Percentiles rank a stretch among this genome's conserved stretches.
These are phyloP conservation scores for Drosophila bocqueti DNA, from an alignment of 1,140 invertebrate species.

Conservation along the genomic window DNA sequence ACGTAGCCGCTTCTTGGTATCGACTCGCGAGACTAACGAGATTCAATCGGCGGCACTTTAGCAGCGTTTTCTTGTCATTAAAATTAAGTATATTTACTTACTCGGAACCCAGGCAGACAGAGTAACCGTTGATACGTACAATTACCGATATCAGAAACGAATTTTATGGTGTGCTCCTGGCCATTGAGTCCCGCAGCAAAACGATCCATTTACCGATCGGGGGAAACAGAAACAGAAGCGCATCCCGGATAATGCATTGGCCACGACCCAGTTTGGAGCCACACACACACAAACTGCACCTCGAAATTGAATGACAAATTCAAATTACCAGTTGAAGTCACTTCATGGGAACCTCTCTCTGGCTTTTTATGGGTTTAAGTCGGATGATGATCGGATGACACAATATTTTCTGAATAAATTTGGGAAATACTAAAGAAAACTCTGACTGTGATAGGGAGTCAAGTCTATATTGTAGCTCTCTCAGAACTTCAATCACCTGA, in stretches of 20 bases:
- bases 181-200: conserved; percentile 24
- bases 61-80: conserved; percentile 71
- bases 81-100: conserved; percentile 77
- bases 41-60: conserved; percentile 74
- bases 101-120: conserved; percentile 48
- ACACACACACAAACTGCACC: neutral
- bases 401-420: neutral
- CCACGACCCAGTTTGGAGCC: neutral
- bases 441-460: too few relatives aligned
- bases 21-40: conserved; percentile 53
- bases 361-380: neutral
- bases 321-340: conserved; percentile 15
- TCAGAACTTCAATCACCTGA: too few relatives aligned
- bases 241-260: neutral
- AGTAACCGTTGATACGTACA: conserved; percentile 11
- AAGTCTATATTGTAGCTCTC: too few relatives aligned
- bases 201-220: conserved; percentile 25
- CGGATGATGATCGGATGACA: neutral
- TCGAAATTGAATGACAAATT: conserved; percentile 27
- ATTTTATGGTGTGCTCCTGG: conserved; percentile 30
- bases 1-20: conserved; percentile 59
- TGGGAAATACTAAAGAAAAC: neutral
- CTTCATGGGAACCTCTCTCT: conserved; percentile 12
- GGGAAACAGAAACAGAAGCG: conserved; percentile 16
- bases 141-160: conserved; percentile 38